Conservation (phyloP, 1,140 invertebrate genomes). For the Galleria mellonella region DNA sequence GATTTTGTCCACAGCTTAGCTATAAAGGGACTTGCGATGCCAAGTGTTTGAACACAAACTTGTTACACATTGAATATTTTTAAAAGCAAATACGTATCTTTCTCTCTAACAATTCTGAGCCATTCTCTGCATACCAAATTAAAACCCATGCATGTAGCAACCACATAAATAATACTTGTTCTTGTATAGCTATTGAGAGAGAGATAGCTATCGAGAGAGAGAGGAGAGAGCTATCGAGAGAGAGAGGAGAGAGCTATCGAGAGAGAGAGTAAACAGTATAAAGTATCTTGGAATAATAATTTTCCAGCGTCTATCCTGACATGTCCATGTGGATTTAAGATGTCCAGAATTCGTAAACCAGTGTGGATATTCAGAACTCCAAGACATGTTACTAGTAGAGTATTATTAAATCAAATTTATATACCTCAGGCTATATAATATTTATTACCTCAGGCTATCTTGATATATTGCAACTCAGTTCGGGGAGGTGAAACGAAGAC, state of each 20-base stretch:
- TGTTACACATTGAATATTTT: neutral
- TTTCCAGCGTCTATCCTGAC: neutral
- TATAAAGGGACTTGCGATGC: neutral
- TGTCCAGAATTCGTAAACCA: neutral
- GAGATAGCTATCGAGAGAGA: neutral
- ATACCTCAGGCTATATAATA: no score
- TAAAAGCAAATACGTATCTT: slow-evolving; percentile 1
- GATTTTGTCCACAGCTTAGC: neutral
- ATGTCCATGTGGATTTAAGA: neutral
- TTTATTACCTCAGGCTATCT: neutral
- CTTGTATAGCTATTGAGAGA: neutral
- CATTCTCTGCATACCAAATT: neutral
- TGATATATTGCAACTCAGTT: neutral
- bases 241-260: no score
- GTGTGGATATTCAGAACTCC: neutral
- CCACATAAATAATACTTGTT: neutral
- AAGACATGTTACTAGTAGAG: neutral
- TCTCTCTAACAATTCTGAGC: neutral
- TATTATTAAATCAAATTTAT: neutral
- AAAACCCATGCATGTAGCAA: neutral
- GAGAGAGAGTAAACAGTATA: neutral
- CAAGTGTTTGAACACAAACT: neutral
- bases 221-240: no score
- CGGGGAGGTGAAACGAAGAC: slow-evolving; percentile 1
- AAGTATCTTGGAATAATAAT: slow-evolving; percentile 2